Conservation (phyloP, 2,888 invertebrate genomes). For the Diarsia dahlii region DNA sequence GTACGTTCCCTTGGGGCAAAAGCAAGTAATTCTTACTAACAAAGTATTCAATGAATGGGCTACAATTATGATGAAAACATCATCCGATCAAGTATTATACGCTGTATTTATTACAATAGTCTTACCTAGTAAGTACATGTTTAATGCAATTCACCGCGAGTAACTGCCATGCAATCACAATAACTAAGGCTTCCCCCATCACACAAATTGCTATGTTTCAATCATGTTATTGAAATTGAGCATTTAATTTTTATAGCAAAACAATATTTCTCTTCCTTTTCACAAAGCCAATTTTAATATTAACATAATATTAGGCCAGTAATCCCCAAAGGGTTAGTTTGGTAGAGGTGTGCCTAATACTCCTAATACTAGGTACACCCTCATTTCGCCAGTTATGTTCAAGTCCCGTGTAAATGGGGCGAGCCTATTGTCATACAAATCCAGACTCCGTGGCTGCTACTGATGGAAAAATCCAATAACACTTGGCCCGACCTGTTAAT, state of each 20-base stretch:
- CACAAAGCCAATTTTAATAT: not conserved
- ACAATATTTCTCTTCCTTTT: not conserved
- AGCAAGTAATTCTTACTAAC: too few species aligned
- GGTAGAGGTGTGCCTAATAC: too few species aligned
- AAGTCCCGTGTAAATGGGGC: too few species aligned
- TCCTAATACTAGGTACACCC: too few species aligned
- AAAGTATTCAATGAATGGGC: not conserved
- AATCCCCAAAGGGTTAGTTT: too few species aligned
- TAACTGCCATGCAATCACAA: slow-evolving; percentile 37
- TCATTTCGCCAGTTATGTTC: too few species aligned
- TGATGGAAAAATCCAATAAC: too few species aligned
- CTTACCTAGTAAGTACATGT: not conserved
- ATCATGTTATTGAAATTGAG: slow-evolving; percentile 5
- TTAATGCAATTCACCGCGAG: slow-evolving; percentile 39
- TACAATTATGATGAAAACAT: not conserved
- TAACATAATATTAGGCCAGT: too few species aligned
- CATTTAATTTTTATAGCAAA: slow-evolving; percentile 17
- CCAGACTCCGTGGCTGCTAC: too few species aligned
- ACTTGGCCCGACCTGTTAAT: too few species aligned
- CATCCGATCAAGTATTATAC: not conserved
- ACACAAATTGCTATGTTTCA: slow-evolving; percentile 41
- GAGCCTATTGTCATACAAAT: too few species aligned
- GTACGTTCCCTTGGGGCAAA: not conserved
- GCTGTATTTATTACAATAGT: not conserved
- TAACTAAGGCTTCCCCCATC: slow-evolving; percentile 43